Evolutionary conservation across 1,140 invertebrate genomes (phyloP).

Genomic region (Eufriesea mexicana): DNA sequence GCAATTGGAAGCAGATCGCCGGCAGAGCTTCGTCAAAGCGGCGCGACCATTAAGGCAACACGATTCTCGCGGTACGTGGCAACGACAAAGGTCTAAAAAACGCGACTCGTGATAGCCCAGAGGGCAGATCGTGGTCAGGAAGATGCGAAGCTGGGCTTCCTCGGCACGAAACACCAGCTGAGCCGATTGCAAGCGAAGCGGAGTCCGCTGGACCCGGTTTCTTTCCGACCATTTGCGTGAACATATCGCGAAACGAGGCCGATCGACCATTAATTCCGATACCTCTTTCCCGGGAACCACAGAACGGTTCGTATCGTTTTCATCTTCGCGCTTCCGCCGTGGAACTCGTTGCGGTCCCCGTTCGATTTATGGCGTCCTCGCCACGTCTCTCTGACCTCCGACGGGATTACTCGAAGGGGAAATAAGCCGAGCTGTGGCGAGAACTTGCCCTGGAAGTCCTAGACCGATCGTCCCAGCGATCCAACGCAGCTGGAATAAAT

Average conservation of each 20-base stretch:
- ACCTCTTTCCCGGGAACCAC: neutral
- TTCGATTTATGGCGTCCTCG: slow-evolving; percentile 26
- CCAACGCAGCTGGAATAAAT: no score
- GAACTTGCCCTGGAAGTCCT: neutral
- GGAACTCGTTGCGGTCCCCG: neutral
- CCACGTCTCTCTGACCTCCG: neutral
- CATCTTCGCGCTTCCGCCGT: slow-evolving; percentile 40
- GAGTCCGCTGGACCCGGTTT: slow-evolving; percentile 16
- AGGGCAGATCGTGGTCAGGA: slow-evolving; percentile 31
- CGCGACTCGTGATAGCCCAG: slow-evolving; percentile 28
- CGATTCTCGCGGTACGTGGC: slow-evolving; percentile 19
- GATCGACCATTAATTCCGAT: slow-evolving; percentile 47
- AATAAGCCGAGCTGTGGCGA: neutral
- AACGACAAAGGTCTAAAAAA: slow-evolving; percentile 22
- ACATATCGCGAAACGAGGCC: slow-evolving; percentile 35
- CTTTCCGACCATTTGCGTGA: slow-evolving; percentile 12
- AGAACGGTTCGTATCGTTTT: slow-evolving; percentile 35
- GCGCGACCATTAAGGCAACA: slow-evolving; percentile 3
- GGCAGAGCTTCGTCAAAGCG: neutral
- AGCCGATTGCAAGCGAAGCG: neutral
- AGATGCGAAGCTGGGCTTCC: slow-evolving; percentile 5
- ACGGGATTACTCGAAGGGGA: neutral
- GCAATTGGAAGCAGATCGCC: slow-evolving; percentile 23
- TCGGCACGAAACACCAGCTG: slow-evolving; percentile 4
- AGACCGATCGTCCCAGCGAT: no score